Base-by-base conservation (phyloP, 1,140 invertebrate species). In the Aphaenogaster ashmeadi region DNA sequence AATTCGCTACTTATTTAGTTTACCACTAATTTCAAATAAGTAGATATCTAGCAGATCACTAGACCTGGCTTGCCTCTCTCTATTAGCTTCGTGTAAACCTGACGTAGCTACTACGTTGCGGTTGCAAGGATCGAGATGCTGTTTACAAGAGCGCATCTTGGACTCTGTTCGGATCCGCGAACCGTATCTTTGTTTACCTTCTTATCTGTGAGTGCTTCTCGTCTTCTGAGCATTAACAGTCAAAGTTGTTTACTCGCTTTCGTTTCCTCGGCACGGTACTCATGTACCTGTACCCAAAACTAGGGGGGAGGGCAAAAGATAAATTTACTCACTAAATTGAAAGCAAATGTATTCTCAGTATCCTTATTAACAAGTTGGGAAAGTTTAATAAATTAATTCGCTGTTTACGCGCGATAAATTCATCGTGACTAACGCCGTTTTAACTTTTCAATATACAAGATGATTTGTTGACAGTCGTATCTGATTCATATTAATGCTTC, bases 181-280 rank as follows among this genome's bases (percentile, higher is more conserved):
- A 44, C 47, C 52, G 80, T 47, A 44, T 60, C 80, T 75, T 47
- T 47, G 80, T 84, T 84, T 84, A 74, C 67, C 69, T 84, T 60
- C 69, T 75, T 75, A 75, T 75, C 79, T 41, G 50, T 44, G 64
- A 81, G 41, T 84, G 69, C 80, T 74, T 5, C 13, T 74, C 69
- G 62, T 83, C 67, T 41, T 58, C 50, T 71, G 64, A 71, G 69
- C 67, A 83, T 84, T 74, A 84, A 33, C 13, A 84, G 69, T 84
- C 69, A 74, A 60, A 74, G 69, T 54, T 74, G 27, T 83, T 84
- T 84, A 62, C 80, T 50, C 47, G 69, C 33, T 84, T 84, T 60
- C 54, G 33, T 60, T 74, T 81, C 50, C 64, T 36, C 38, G 38
- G 15, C 36, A 27, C 21, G 41, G 21, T 71, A 47, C 75, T 64